Evolutionary conservation across 2,113 vertebrate genomes (phyloP).

Genomic region (Microtus richardsoni): DNA sequence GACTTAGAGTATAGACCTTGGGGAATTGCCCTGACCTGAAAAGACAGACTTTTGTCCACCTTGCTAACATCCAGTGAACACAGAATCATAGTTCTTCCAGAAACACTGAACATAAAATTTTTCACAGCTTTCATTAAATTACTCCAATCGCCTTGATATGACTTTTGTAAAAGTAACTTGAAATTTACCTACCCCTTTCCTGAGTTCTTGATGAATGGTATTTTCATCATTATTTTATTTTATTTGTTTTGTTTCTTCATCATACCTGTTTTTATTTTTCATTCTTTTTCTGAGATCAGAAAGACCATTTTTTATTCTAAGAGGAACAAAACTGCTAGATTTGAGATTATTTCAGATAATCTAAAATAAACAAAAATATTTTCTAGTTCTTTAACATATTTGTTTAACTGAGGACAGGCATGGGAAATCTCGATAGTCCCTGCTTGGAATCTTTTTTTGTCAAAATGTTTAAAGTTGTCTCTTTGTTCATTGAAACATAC

Average conservation of each 20-base stretch:
- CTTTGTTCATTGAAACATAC: not conserved
- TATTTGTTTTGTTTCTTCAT: not conserved
- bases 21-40: fast-evolving
- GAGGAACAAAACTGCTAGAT: not conserved
- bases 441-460: not conserved
- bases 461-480: slow-evolving; percentile 23
- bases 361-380: not conserved
- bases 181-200: not conserved
- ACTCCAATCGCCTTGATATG: not conserved
- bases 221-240: not conserved
- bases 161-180: not conserved
- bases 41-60: not conserved
- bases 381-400: not conserved
- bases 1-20: not conserved
- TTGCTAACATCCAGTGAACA: not conserved
- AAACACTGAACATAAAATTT: not conserved
- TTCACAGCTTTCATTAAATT: not conserved
- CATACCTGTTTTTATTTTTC: not conserved
- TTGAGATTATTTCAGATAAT: slow-evolving; percentile 19
- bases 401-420: not conserved
- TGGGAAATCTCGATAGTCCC: not conserved
- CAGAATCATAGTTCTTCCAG: not conserved
- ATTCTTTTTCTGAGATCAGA: not conserved
- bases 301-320: not conserved
- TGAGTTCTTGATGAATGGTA: not conserved